These are phyloP conservation scores for Drosophila miranda DNA, from an alignment of 1,140 invertebrate genomes.

Conservation along the genomic window DNA sequence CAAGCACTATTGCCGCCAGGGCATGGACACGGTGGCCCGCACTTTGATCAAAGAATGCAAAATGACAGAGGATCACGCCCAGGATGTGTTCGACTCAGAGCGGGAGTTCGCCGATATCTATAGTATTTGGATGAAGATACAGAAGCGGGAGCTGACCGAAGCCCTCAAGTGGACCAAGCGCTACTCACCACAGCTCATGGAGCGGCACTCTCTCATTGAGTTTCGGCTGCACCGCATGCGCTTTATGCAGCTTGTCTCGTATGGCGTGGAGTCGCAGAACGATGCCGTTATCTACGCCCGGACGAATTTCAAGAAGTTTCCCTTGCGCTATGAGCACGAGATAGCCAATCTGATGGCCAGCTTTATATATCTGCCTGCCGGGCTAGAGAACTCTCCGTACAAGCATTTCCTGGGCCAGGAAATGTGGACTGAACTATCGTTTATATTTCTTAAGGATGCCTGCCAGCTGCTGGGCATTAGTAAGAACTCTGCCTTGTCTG, in stretches of 20 bases:
- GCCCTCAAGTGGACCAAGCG: slow-evolving; percentile 90
- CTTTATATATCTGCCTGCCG: slow-evolving; percentile 91
- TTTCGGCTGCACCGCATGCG: slow-evolving; percentile 91
- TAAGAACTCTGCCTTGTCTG: slow-evolving; percentile 88
- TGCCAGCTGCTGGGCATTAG: slow-evolving; percentile 95
- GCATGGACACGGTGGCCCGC: slow-evolving; percentile 94
- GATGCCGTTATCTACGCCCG: slow-evolving; percentile 93
- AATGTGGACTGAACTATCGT: slow-evolving; percentile 92
- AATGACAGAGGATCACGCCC: slow-evolving; percentile 86
- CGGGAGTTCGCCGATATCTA: slow-evolving; percentile 94
- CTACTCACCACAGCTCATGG: slow-evolving; percentile 85
- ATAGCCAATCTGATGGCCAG: slow-evolving; percentile 95
- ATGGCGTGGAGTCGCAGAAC: slow-evolving; percentile 66
- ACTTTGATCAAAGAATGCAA: slow-evolving; percentile 90
- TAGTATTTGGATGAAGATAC: slow-evolving; percentile 91
- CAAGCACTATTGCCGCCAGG: slow-evolving; percentile 97
- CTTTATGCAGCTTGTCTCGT: slow-evolving; percentile 82
- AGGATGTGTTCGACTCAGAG: slow-evolving; percentile 83
- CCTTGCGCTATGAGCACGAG: slow-evolving; percentile 91
- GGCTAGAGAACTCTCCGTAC: slow-evolving; percentile 92
- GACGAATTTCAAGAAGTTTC: slow-evolving; percentile 92
- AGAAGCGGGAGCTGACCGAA: slow-evolving; percentile 89
- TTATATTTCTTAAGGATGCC: slow-evolving; percentile 96
- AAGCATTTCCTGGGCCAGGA: slow-evolving; percentile 89
- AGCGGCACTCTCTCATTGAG: slow-evolving; percentile 90